These are phyloP conservation scores for Mythimna ferrago DNA, from an alignment of 2,888 invertebrate species.

Conservation along the genomic window DNA sequence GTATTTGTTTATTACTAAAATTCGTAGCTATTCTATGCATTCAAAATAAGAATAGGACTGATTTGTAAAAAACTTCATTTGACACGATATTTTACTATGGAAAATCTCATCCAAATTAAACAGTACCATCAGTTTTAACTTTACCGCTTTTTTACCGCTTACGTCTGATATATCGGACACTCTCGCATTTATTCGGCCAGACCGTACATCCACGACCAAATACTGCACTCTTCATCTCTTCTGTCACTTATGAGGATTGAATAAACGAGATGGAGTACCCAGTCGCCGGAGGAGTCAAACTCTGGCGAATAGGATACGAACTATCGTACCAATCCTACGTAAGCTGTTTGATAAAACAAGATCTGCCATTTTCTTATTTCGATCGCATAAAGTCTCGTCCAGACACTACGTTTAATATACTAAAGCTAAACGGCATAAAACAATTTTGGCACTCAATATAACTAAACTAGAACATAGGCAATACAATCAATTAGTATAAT, in stretches of 20 bases:
- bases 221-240: too few relatives aligned
- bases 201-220: too few relatives aligned
- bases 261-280: too few relatives aligned
- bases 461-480: constrained; percentile 32
- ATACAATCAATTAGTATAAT: constrained; percentile 13
- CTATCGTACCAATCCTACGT: too few relatives aligned
- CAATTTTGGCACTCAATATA: constrained; percentile 61
- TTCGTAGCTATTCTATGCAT: not conserved
- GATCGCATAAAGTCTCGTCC: constrained; percentile 4
- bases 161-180: too few relatives aligned
- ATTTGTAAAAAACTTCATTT: not conserved
- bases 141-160: too few relatives aligned
- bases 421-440: constrained; percentile 37
- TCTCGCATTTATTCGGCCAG: not conserved
- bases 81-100: too few relatives aligned
- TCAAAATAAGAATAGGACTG: constrained; percentile 6
- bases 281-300: too few relatives aligned
- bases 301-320: too few relatives aligned
- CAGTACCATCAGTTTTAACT: too few relatives aligned
- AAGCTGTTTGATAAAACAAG: not conserved
- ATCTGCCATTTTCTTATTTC: constrained; percentile 24
- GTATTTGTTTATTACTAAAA: constrained; percentile 12
- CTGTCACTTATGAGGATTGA: too few relatives aligned
- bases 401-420: constrained; percentile 31
- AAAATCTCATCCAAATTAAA: not conserved